Evolutionary conservation across 2,113 vertebrate genomes (phyloP), one percentile per base, ranked within the genome.

Genomic region (Zootoca vivipara): DNA sequence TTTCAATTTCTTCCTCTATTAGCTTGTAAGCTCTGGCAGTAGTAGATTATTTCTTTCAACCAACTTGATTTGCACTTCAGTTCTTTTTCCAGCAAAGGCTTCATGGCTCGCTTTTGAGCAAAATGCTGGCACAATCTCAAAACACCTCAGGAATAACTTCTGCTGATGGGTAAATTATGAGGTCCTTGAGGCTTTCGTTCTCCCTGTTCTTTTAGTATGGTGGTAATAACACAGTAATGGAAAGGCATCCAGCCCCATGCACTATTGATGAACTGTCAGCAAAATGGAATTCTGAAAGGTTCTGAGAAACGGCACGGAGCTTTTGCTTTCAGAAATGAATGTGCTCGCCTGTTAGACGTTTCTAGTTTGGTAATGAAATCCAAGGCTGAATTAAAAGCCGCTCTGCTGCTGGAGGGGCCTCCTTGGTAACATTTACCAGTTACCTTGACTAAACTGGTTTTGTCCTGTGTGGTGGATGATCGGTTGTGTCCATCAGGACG

Each of bases 231-330:
- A 12, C 69, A 62, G 13, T 80, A 90, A 78, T 82, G 89, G 83
- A 91, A 88, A 91, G 62, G 84, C 83, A 77, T 67, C 89, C 79
- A 20, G 30, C 56, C 80, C 78, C 78, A 70, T 82, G 73, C 81
- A 72, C 2, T 91, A 89, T 83, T 89, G 93, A 93, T 93, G 90
- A 93, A n/a, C 90, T 93, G 92, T 88, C 89, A 88, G 85, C 18
- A 64, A 88, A 85, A 82, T 86, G 74, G 87, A 46, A 78, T 86
- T 92, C 83, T 89, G 92, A 86, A 81, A 87, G 22, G 42, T 85
- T 91, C 84, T 89, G 80, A 90, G 38, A 83, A 91, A 78, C 69
- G 12, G 82, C 74, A 2, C 77, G 42, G 33, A 67, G 35, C 83
- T 67, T 81, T 0, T 64, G 40, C 10, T 74, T 42, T 93, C 90